Percentiles rank a stretch among this genome's conserved stretches.
These are phyloP conservation scores for Lysandra bellargus DNA, from an alignment of 2,888 invertebrate genomes.

Conservation along the genomic window DNA sequence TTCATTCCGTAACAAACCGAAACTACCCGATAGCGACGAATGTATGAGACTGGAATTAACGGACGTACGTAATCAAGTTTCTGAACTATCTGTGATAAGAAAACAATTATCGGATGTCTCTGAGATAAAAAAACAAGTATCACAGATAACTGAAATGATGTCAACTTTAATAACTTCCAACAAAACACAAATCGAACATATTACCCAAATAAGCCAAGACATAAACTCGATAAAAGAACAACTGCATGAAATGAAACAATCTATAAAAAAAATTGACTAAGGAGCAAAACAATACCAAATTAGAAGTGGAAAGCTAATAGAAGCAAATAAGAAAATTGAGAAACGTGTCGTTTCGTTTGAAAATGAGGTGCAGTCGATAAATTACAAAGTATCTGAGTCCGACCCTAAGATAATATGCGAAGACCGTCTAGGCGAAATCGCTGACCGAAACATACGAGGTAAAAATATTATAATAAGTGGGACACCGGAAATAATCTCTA, in stretches of 20 bases:
- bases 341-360: neutral
- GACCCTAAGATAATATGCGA: neutral
- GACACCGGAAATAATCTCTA: neutral
- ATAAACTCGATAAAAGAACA: neutral
- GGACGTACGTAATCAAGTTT: neutral
- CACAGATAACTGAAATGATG: conserved; percentile 10
- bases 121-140: neutral
- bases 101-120: conserved; percentile 3
- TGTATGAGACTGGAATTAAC: neutral
- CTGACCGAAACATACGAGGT: too few species aligned
- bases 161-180: too few species aligned
- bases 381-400: too few species aligned
- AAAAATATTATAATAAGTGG: neutral
- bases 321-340: neutral
- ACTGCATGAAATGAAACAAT: neutral
- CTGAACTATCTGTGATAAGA: neutral
- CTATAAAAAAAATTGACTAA: neutral
- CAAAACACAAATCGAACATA: too few species aligned
- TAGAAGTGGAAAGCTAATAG: neutral
- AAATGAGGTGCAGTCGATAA: neutral
- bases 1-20: neutral
- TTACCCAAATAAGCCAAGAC: too few species aligned
- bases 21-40: neutral
- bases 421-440: too few species aligned
- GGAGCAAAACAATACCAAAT: neutral